phyloP scores from a whole-genome alignment of 2,113 vertebrate genomes.

The Grallaria varia region DNA sequence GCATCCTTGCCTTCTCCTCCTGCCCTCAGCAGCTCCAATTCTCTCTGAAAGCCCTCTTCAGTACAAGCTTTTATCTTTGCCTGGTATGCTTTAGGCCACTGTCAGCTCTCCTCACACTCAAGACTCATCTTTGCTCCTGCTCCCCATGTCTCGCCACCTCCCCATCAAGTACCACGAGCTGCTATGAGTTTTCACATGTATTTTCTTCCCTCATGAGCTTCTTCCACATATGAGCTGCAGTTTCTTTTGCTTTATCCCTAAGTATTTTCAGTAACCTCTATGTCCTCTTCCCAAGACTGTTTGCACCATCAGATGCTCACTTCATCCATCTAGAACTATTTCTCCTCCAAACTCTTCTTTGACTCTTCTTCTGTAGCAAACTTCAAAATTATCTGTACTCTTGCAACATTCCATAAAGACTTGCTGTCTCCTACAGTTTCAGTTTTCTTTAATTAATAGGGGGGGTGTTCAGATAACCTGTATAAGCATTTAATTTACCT shows the following conservation, averaged over 20 bases:
- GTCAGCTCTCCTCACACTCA: conserved; percentile 36
- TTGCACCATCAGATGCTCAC: not conserved
- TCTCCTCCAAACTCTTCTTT: not conserved
- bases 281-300: not conserved
- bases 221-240: not conserved
- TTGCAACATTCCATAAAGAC: not conserved
- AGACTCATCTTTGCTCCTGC: not conserved
- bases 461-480: not conserved
- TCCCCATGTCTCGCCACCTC: not conserved
- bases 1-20: not conserved
- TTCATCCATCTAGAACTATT: not conserved
- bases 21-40: not conserved
- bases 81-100: conserved; percentile 26
- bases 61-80: not conserved
- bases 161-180: not conserved
- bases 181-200: not conserved
- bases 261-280: not conserved
- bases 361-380: not conserved
- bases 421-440: not conserved
- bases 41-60: not conserved
- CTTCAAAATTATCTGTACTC: not conserved
- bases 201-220: not conserved
- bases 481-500: not conserved
- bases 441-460: not conserved
- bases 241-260: not conserved